phyloP scores from a whole-genome alignment of 2,888 invertebrate genomes.

The Cosmopolites sordidus region DNA sequence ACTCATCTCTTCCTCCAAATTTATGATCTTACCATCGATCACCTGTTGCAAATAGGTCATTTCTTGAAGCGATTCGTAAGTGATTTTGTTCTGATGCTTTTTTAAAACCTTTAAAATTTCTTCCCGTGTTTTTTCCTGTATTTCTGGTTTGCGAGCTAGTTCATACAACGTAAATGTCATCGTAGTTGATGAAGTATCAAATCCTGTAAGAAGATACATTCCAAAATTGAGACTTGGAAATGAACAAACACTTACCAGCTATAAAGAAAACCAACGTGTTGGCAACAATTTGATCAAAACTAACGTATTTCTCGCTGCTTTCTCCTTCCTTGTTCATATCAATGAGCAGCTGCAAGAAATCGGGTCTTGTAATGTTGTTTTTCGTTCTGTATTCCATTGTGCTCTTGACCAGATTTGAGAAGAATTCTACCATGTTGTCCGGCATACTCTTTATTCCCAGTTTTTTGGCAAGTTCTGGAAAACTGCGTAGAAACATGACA shows the following conservation, averaged over 20 bases:
- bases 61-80: constrained; percentile 27
- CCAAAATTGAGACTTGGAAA: not conserved
- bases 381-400: constrained; percentile 36
- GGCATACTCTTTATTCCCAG: constrained; percentile 6
- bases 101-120: constrained; percentile 25
- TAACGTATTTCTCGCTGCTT: constrained; percentile 22
- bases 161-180: constrained; percentile 28
- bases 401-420: constrained; percentile 35
- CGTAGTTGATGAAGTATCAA: constrained; percentile 27
- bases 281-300: constrained; percentile 43
- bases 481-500: not conserved
- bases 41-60: constrained; percentile 29
- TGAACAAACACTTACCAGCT: constrained; percentile 15
- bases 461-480: constrained; percentile 6
- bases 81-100: constrained; percentile 18
- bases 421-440: constrained; percentile 31
- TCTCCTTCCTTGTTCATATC: constrained; percentile 29
- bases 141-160: constrained; percentile 18
- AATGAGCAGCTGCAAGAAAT: constrained; percentile 35
- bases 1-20: no score
- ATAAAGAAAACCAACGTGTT: constrained; percentile 43
- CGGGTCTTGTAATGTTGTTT: constrained; percentile 31
- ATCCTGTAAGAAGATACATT: constrained; percentile 15
- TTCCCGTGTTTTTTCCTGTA: constrained; percentile 25
- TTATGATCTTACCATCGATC: constrained; percentile 22